Conservation (phyloP, 2,113 vertebrate species). For the Acanthochromis polyacanthus region DNA sequence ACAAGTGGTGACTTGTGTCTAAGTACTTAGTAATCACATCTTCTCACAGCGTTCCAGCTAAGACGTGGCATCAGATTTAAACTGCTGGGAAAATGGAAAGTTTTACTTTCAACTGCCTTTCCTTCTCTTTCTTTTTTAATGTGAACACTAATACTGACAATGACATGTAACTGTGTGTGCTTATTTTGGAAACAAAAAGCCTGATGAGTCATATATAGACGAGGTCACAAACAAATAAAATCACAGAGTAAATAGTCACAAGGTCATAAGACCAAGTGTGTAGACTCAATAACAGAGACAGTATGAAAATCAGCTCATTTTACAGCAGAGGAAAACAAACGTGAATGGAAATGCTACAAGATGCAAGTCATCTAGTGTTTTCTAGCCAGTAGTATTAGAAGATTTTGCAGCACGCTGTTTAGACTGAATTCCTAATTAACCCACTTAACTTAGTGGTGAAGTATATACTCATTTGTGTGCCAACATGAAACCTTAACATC, state of each 20-base stretch:
- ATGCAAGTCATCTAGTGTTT: not conserved
- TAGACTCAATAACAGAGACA: not conserved
- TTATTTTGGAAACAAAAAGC: not conserved
- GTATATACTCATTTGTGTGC: no score
- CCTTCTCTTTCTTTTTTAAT: not conserved
- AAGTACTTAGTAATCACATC: no score
- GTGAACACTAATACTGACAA: not conserved
- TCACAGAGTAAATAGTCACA: not conserved
- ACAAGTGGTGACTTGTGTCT: not conserved
- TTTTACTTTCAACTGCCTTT: no score
- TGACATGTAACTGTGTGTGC: not conserved
- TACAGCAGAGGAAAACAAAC: not conserved
- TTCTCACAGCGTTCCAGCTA: no score
- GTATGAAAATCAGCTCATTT: not conserved
- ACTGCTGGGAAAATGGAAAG: no score
- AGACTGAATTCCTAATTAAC: no score
- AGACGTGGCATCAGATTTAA: no score
- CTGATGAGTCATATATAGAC: not conserved
- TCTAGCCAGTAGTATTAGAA: not conserved
- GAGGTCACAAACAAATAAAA: conserved; percentile 2
- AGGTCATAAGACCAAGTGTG: not conserved
- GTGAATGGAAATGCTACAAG: not conserved
- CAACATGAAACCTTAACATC: no score
- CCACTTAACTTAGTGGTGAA: no score
- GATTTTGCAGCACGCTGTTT: no score